Evolutionary conservation across 1,140 invertebrate species (phyloP), one percentile per base, ranked within the genome.

Genomic region (Macrosteles quadrilineatus): DNA sequence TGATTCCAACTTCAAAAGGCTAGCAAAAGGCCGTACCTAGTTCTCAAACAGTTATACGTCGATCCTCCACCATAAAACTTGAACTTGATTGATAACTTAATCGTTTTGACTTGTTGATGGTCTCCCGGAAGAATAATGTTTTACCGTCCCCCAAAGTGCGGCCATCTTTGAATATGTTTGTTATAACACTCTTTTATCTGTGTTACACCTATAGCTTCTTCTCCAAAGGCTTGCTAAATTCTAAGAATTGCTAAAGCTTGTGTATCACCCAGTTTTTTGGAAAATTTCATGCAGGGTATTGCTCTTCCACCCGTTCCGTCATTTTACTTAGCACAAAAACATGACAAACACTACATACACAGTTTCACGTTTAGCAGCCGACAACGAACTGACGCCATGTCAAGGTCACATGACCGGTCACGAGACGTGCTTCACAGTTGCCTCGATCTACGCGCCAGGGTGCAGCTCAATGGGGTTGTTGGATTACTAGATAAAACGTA

Each of bases 101-200:
- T 50, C 47, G 21, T 11, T 50, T 50, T 50, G 47, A 50, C 47
- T 50, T 50, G 47, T 50, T 50, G 47, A 17, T 21, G n/a, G 47
- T 50, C 47, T 50, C 21, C 21, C 47, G n/a, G 47, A 21, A 50
- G 3, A 19, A 50, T n/a, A n/a, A n/a, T n/a, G 47, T 3, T 50
- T 19, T 4, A 50, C 47, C n/a, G 47, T 50, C 47, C n/a, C 4
- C 14, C n/a, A n/a, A 50, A 50, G 21, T 50, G 47, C 14, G 47
- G 47, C n/a, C 47, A 50, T 50, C 4, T 50, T 50, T 50, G 21
- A 50, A 50, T 50, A 4, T 50, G 14, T 50, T 50, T n/a, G n/a
- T n/a, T n/a, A n/a, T n/a, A n/a, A n/a, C n/a, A 50, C 47, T 50
- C 6, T 21, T 6, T 50, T 50, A 11, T 50, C 47, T 50, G 47